Evolutionary conservation across 2,797 vertebrate species (phyloP).

Genomic region (Picus viridis): DNA sequence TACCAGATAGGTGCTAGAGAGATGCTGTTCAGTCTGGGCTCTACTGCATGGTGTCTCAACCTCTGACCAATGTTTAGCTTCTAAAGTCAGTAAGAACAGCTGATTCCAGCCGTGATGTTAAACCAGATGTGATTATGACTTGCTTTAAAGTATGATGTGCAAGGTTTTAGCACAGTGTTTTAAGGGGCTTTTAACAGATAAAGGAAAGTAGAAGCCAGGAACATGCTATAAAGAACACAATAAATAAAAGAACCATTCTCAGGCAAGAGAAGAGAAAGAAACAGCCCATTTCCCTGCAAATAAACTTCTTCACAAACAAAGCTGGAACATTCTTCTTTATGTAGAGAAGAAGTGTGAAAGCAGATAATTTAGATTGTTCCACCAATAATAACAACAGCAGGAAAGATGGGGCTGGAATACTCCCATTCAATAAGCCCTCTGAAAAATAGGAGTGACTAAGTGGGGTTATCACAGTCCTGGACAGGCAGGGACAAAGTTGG

Average conservation of each 20-base stretch:
- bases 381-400: not conserved
- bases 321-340: not conserved
- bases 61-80: not conserved
- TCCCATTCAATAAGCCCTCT: not conserved
- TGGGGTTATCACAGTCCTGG: not conserved
- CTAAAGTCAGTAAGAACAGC: not conserved
- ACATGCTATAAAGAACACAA: not conserved
- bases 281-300: not conserved
- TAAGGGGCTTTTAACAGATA: not conserved
- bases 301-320: not conserved
- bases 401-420: not conserved
- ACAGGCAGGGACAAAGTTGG: not conserved
- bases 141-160: not conserved
- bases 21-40: not conserved
- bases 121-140: constrained; percentile 16
- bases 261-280: not conserved
- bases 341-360: not conserved
- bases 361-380: not conserved
- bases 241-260: not conserved
- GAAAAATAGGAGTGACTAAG: not conserved
- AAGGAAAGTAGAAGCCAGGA: not conserved
- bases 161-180: not conserved
- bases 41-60: not conserved
- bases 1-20: not conserved
- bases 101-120: not conserved